Conservation (phyloP, 2,797 vertebrate species). For the Myotis daubentonii region DNA sequence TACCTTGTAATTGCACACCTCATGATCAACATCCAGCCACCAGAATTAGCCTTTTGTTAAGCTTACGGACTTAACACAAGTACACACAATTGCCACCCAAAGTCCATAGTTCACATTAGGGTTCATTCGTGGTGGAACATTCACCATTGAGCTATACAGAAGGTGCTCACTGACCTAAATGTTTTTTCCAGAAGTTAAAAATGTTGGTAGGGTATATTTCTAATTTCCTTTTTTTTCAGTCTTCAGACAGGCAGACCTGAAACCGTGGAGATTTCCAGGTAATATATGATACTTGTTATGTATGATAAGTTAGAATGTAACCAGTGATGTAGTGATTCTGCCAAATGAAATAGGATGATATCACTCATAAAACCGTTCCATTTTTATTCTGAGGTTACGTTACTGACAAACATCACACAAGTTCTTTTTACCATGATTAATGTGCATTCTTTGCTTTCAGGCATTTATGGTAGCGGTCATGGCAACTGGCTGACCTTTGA, state of each 20-base stretch:
- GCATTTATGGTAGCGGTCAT: too few relatives aligned
- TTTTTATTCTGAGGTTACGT: slow-evolving; percentile 80
- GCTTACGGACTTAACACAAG: accelerated
- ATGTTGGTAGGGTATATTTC: neutral
- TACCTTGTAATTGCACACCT: neutral
- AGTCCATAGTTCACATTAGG: neutral
- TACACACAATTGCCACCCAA: neutral
- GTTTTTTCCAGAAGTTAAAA: neutral
- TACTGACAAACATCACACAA: neutral
- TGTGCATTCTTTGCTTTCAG: neutral
- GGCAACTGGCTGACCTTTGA: neutral
- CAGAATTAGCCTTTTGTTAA: neutral
- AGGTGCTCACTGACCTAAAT: neutral
- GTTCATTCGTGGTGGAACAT: neutral
- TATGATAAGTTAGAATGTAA: slow-evolving; percentile 36
- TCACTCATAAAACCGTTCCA: slow-evolving; percentile 82
- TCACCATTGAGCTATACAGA: neutral
- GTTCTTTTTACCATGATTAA: neutral
- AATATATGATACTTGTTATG: neutral
- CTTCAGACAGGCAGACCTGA: neutral
- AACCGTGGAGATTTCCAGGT: neutral
- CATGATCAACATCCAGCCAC: neutral
- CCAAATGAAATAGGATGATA: slow-evolving; percentile 84
- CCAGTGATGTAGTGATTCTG: slow-evolving; percentile 79
- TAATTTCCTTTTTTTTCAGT: neutral